Conservation (phyloP, 2,797 vertebrate species). For the Bradypodion ventrale region DNA sequence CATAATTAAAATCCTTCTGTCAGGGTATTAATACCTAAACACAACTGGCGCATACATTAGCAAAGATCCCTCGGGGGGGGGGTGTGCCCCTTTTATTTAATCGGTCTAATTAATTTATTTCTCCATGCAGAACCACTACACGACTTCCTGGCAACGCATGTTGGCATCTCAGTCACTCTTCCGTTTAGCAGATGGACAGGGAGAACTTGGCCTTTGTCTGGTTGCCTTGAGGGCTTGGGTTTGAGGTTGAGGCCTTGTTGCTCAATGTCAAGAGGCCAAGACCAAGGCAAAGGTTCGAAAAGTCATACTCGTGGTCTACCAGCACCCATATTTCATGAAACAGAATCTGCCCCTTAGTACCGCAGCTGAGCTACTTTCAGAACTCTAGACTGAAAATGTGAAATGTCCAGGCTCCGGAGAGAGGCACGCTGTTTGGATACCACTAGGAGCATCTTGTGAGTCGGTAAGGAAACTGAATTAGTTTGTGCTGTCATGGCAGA, state of each 20-base stretch:
- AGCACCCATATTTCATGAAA: too few relatives aligned
- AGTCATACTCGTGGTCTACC: too few relatives aligned
- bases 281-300: too few relatives aligned
- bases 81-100: conserved; percentile 43
- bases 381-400: too few relatives aligned
- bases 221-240: not conserved
- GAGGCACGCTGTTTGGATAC: too few relatives aligned
- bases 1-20: conserved; percentile 48
- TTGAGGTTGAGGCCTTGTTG: too few relatives aligned
- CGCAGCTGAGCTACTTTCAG: too few relatives aligned
- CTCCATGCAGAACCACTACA: not conserved
- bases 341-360: too few relatives aligned
- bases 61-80: conserved; percentile 42
- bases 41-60: conserved; percentile 26
- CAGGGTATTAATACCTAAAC: conserved; percentile 25
- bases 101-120: conserved; percentile 63
- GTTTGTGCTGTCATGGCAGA: too few relatives aligned
- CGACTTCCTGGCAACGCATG: fast-evolving
- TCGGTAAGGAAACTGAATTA: too few relatives aligned
- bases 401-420: too few relatives aligned
- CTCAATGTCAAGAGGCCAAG: not conserved
- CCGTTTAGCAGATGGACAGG: fast-evolving
- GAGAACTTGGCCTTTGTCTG: not conserved
- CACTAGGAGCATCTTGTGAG: too few relatives aligned
- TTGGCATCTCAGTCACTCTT: not conserved